Evolutionary conservation across 1,140 invertebrate genomes (phyloP), one percentile per base, ranked within the genome.

Genomic region (Drosophila nannoptera): DNA sequence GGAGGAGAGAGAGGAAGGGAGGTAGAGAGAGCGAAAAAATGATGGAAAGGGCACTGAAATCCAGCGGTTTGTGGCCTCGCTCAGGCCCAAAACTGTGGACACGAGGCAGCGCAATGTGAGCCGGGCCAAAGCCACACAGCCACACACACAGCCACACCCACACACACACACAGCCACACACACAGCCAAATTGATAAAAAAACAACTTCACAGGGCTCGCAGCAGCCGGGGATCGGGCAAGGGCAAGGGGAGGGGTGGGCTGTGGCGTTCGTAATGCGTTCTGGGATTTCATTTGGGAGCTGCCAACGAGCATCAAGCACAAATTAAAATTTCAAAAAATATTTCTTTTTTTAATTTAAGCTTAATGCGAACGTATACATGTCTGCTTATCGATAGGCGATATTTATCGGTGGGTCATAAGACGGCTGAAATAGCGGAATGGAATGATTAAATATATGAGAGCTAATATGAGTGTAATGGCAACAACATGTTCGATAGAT

Each of bases 111-210:
- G 42, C 31, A 48, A 59, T 31, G 49, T 46, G 71, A 64, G 56
- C 78, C 48, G 61, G 58, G 22, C 22, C 62, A 69, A 81, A n/a
- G n/a, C n/a, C n/a, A n/a, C n/a, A n/a, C n/a, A n/a, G 62, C 69
- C 73, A 65, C 78, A 81, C 33, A 33, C 69, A 56, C 78, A 22
- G 1, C 1, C 22, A 22, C 65, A 40, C 73, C 73, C 3, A 22
- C 22, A 22, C 22, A 22, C 59, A 64, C 73, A 65, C 78, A 82
- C 33, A 33, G 74, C 61, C 78, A n/a, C n/a, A n/a, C n/a, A n/a
- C 65, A 40, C 73, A 77, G 73, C 77, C 67, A 80, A 81, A 80
- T 80, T 80, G 77, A 81, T 81, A 73, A 77, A 81, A 31, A 46
- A 49, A 75, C 5, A 33, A 58, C 45, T 59, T 45, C 45, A 43